Evolutionary conservation across 2,888 invertebrate genomes (phyloP), one percentile per base, ranked within the genome.

Genomic region (Psylliodes chrysocephalus): DNA sequence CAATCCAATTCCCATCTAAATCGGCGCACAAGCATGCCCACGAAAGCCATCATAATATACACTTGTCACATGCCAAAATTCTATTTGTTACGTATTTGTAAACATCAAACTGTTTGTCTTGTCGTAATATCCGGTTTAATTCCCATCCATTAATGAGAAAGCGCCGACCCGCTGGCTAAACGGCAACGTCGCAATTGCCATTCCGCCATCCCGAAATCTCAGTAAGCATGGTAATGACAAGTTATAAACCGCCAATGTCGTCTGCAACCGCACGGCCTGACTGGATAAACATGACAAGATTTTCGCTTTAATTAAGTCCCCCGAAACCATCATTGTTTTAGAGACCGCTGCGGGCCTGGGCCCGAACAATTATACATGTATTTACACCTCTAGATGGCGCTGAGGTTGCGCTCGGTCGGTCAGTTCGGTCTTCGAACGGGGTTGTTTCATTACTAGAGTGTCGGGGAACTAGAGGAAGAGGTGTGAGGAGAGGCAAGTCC

Each of bases 271-370:
- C 79, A 74, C 73, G 73, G 77, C 77, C 78, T 78, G 80, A 78
- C 79, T 77, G 80, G 74, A 77, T 79, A 81, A 81, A 81, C 81
- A 81, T 80, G 81, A 81, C 82, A 81, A 81, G 81, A 80, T 78
- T 59, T 59, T 77, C 79, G 75, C 78, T 81, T 81, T 81, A 82
- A 82, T 82, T 81, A 82, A 81, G 80, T 79, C 79, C 79, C n/a
- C 79, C 78, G 75, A 78, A 78, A 78, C 79, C 79, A 75, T 81
- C 79, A 79, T 81, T 80, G 80, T 80, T 80, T 79, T 77, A 77
- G 76, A 77, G 73, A 67, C 75, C 71, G 61, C 69, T 71, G 75
- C 75, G 12, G 46, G 33, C 17, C 19, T 25, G 17, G n/a, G 35
- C 25, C 49, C 14, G 14, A 4, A 42, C 46, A 76, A 77, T 79